Percentiles rank a stretch among this genome's conserved stretches.
Evolutionary conservation across 23 tunicate species (phyloP).

Genomic region (Clavelina lepadiformis): DNA sequence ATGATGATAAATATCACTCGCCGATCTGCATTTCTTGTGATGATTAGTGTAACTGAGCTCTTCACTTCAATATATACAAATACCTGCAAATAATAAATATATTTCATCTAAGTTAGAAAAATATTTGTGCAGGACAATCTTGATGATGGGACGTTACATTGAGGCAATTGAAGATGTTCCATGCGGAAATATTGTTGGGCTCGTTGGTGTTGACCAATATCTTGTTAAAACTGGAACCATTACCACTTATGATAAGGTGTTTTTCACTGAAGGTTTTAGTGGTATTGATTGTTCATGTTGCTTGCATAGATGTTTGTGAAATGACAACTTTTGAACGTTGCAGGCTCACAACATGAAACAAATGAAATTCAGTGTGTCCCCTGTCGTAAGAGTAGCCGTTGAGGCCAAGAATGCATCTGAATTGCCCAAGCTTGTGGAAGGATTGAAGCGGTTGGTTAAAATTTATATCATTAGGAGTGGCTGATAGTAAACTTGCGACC

Average conservation of each 20-base stretch:
- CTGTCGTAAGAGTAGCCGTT: slow-evolving; percentile 98
- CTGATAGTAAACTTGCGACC: no score
- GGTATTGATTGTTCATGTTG: no score
- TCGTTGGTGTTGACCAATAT: slow-evolving; percentile 96
- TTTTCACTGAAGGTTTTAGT: no score
- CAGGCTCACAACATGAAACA: slow-evolving; percentile 96
- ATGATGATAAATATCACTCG: neutral
- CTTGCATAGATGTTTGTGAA: neutral
- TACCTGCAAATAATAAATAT: neutral
- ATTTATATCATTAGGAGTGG: no score
- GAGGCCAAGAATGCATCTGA: slow-evolving; percentile 93
- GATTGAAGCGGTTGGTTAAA: slow-evolving; percentile 73
- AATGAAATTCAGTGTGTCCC: slow-evolving; percentile 99
- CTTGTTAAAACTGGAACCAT: slow-evolving; percentile 90
- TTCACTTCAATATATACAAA: neutral
- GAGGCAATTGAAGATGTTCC: slow-evolving; percentile 99
- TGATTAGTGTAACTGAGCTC: neutral
- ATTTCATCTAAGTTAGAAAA: neutral
- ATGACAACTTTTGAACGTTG: neutral
- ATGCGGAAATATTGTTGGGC: slow-evolving; percentile 93
- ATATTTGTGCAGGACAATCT: slow-evolving; percentile 62
- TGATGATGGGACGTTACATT: slow-evolving; percentile 99
- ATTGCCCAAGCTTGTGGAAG: slow-evolving; percentile 97
- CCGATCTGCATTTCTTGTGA: neutral
- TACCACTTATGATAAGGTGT: slow-evolving; percentile 49